Evolutionary conservation across 2,797 vertebrate genomes (phyloP).

Genomic region (Bovichtus variegatus): DNA sequence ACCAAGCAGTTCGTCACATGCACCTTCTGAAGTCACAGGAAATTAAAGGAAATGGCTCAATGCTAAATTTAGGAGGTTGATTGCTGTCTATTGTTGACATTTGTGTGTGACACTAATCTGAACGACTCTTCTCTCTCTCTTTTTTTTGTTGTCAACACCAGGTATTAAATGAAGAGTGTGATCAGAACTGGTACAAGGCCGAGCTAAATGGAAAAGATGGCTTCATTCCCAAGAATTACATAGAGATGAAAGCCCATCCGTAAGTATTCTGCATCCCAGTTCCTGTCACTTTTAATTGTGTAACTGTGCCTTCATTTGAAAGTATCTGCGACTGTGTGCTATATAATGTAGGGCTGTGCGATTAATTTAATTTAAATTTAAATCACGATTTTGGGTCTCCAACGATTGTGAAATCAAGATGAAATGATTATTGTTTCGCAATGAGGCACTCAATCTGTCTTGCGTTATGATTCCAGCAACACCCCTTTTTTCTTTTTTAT

Average conservation of each 20-base stretch:
- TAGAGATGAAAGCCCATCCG: conserved; percentile 99
- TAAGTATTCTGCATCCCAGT: conserved; percentile 85
- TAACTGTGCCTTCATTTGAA: not conserved
- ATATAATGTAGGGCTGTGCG: not conserved
- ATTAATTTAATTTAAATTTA: too few relatives aligned
- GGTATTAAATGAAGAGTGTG: conserved; percentile 99
- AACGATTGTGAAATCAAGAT: too few relatives aligned
- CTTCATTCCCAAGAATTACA: conserved; percentile 99
- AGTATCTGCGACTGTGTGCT: not conserved
- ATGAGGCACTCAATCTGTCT: too few relatives aligned
- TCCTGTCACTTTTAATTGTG: not conserved
- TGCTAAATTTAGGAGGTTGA: conserved; percentile 11
- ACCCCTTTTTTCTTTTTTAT: not conserved
- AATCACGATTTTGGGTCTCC: too few relatives aligned
- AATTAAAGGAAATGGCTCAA: conserved; percentile 29
- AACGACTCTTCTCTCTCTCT: not conserved
- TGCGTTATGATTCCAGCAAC: too few relatives aligned
- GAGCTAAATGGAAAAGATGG: conserved; percentile 98
- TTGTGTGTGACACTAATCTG: conserved; percentile 6
- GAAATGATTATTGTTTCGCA: too few relatives aligned
- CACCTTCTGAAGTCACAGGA: conserved; percentile 27
- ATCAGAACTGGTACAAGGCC: conserved; percentile 99
- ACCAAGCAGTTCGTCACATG: not conserved
- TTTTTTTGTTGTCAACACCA: conserved; percentile 62
- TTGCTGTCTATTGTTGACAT: conserved; percentile 26